phyloP scores from a whole-genome alignment of 2,797 vertebrate species.

The Catharus ustulatus region DNA sequence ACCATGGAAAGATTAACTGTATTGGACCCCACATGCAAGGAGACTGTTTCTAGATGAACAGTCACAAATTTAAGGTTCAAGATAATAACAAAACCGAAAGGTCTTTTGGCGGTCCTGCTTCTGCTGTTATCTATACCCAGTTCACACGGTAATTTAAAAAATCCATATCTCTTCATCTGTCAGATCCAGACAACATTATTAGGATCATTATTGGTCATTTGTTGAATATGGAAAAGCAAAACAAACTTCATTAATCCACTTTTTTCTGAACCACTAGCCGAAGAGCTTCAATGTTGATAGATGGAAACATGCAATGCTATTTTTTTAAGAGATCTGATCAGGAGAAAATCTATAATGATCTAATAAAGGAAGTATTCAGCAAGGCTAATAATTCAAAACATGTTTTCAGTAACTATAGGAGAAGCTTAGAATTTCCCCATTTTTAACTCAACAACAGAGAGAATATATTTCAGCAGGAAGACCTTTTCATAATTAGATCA shows the following conservation, averaged over 20 bases:
- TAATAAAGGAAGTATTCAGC: not conserved
- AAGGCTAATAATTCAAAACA: not conserved
- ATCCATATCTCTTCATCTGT: not conserved
- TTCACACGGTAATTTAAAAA: not conserved
- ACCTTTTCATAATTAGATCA: not conserved
- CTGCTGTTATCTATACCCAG: not conserved
- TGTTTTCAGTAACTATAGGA: not conserved
- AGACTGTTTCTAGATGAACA: not conserved
- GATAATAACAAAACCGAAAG: not conserved
- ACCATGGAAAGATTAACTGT: not conserved
- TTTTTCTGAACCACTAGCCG: not conserved
- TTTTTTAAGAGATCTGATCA: not conserved
- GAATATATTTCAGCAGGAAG: not conserved
- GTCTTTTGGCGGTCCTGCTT: not conserved
- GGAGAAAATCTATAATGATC: not conserved
- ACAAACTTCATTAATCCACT: not conserved
- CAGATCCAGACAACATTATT: not conserved
- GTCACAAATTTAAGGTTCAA: not conserved
- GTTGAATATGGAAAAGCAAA: not conserved
- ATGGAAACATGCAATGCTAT: not conserved
- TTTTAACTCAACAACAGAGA: not conserved
- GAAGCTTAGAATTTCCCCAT: not conserved
- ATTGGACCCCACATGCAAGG: rapidly evolving
- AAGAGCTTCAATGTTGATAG: not conserved
- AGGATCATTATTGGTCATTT: not conserved